Base-by-base conservation (phyloP, 2,797 vertebrate genomes). In the Acipenser ruthenus region DNA sequence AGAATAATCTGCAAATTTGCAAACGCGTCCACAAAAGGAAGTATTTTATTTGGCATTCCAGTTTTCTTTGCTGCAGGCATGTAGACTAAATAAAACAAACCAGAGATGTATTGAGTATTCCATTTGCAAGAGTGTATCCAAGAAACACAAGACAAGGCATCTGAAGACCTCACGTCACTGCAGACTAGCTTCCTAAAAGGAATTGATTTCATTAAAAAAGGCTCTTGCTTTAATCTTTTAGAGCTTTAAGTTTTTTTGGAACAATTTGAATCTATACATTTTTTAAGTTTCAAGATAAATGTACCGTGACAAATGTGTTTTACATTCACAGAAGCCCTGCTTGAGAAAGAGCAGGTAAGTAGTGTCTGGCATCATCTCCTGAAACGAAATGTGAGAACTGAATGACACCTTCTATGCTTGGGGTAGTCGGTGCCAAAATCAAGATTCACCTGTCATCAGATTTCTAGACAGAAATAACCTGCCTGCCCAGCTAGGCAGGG, bases 61-160 rank as follows among this genome's bases (percentile, higher is more conserved):
- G 87, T 89, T 87, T 83, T 73, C 85, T 79, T 88, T 83, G 75
- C 87, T 79, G 74, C 79, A 80, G 82, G 87, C 86, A 83, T 37
- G 83, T 87, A 86, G 82, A 88, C 86, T 87, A 88, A 90, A 88
- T 87, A 90, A 91, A 91, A 83, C 74, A 70, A 72, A 79, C 80
- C 82, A 75, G 74, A 81, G 87, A 87, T 85, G 82, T 80, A 79
- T 85, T 82, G 80, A 67, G 75, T 68, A 83, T 83, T 86, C 79
- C 83, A 76, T 72, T 81, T 64, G 64, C 6, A 60, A 48, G 49
- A 77, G 76, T 68, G 77, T 74, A 84, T 93, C 90, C 91, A 93
- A 93, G 83, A 88, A 90, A 87, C 76, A 92, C 91, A 92, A 87
- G 88, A 91, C 91, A 93, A 89, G 85, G 70, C 56, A 48, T 71